Evolutionary conservation across 2,888 invertebrate species (phyloP), one percentile per base, ranked within the genome.

Genomic region (Lasioglossum zephyrum): DNA sequence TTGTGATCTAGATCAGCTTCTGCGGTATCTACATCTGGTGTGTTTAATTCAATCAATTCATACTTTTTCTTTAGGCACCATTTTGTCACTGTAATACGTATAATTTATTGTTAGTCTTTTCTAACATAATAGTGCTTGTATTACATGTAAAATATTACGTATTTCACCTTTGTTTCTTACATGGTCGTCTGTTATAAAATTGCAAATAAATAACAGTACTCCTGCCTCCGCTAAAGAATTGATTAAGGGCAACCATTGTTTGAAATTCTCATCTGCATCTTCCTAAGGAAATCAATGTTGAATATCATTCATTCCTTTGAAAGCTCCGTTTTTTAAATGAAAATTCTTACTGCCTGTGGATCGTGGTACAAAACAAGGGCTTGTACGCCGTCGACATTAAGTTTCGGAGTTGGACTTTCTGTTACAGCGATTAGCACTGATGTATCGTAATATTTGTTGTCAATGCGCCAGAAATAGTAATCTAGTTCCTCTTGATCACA

Each of bases 391-490:
- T 47, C 47, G 1, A 47, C 47, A 47, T 16, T 16, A 47, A 47
- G 4, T 5, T 18, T 0, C 16, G 95, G 95, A 39, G 96, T 95
- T 78, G 96, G 95, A 90, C 94, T 92, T 91, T 95, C 94, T 76
- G 96, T 94, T 0, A 96, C 95, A 91, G 96, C 96, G 36, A 97
- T 91, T 87, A 96, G 94, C 53, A 97, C 96, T 92, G 96, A 95
- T 18, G 97, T 96, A 72, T 96, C 96, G 92, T 97, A 97, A 95
- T 97, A 97, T 94, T 97, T 97, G 63, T 97, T 97, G 88, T 97
- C 96, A 84, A 97, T 96, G 85, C 96, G 95, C 96, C 97, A 97
- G 1, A 95, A 93, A 91, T 96, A 95, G 83, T 94, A 94, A 74
- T 93, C 90, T 13, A 94, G 88, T 74, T 94, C 92, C 26, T 93